Conservation (phyloP, 2,113 vertebrate species). For the Muscicapa adusta region DNA sequence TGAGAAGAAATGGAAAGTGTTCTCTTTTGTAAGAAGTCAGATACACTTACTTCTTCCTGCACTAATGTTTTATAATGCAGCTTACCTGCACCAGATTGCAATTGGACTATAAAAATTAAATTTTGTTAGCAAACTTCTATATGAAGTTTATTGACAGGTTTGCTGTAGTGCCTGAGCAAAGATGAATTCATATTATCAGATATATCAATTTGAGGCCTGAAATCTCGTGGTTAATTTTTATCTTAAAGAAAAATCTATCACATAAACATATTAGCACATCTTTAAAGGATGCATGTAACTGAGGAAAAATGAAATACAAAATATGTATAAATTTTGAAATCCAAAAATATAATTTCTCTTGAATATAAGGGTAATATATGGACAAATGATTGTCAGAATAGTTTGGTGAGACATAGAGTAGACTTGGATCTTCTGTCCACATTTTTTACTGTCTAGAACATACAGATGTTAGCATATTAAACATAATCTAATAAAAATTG, state of each 20-base stretch:
- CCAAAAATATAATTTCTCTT: background rate
- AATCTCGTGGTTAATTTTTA: background rate
- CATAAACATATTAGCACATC: background rate
- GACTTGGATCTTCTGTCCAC: background rate
- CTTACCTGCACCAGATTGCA: background rate
- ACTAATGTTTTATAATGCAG: background rate
- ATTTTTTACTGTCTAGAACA: slow-evolving; percentile 23
- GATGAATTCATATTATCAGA: background rate
- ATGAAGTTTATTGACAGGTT: background rate
- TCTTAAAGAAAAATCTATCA: background rate
- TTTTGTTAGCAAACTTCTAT: background rate
- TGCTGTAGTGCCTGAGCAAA: background rate
- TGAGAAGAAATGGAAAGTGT: background rate
- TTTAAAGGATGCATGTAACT: background rate
- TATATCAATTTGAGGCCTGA: background rate
- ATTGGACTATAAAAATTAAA: background rate
- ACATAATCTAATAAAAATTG: slow-evolving; percentile 23
- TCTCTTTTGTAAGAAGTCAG: background rate
- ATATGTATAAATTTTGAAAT: background rate
- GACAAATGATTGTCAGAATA: background rate
- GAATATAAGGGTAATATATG: background rate
- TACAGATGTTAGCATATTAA: background rate
- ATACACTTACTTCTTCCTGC: background rate
- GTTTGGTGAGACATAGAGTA: background rate
- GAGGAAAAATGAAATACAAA: background rate